Evolutionary conservation across 2,113 vertebrate genomes (phyloP).

Genomic region (Oryzias javanicus): DNA sequence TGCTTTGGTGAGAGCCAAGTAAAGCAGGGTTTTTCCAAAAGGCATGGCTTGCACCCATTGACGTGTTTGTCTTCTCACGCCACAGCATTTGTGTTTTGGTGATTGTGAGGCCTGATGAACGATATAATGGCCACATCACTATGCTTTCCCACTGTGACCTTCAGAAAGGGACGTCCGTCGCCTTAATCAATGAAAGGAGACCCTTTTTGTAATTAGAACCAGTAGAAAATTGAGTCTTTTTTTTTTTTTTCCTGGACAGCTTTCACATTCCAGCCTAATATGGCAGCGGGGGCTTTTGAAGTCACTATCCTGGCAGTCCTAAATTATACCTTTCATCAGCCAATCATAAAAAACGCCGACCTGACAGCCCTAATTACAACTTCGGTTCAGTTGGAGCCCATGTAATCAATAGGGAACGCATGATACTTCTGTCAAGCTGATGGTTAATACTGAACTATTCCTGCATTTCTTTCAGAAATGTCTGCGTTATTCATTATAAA

Average conservation of each 20-base stretch:
- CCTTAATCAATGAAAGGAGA: conserved; percentile 70
- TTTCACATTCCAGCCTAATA: conserved; percentile 77
- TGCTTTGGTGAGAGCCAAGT: conserved; percentile 37
- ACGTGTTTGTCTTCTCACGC: conserved; percentile 29
- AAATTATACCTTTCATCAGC: conserved; percentile 78
- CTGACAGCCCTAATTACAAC: conserved; percentile 65
- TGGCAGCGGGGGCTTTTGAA: conserved; percentile 70
- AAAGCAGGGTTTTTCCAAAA: conserved; percentile 36
- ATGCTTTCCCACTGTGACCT: conserved; percentile 64
- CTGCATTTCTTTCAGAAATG: not conserved
- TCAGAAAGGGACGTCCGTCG: conserved; percentile 68
- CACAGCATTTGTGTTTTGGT: conserved; percentile 29
- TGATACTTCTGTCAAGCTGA: conserved; percentile 57
- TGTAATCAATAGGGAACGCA: conserved; percentile 54
- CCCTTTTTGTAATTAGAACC: conserved; percentile 77
- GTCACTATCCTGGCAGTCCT: conserved; percentile 64
- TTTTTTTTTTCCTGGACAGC: conserved; percentile 75
- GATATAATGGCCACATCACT: conserved; percentile 26
- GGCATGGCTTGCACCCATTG: conserved; percentile 20
- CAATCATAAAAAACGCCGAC: conserved; percentile 71
- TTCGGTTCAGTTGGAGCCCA: conserved; percentile 44
- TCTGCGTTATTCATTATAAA: conserved; percentile 20
- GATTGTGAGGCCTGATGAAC: conserved; percentile 36
- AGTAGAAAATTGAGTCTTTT: conserved; percentile 77
- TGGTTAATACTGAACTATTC: conserved; percentile 40